phyloP scores from a whole-genome alignment of 2,797 vertebrate genomes.

The Anas capensis region DNA sequence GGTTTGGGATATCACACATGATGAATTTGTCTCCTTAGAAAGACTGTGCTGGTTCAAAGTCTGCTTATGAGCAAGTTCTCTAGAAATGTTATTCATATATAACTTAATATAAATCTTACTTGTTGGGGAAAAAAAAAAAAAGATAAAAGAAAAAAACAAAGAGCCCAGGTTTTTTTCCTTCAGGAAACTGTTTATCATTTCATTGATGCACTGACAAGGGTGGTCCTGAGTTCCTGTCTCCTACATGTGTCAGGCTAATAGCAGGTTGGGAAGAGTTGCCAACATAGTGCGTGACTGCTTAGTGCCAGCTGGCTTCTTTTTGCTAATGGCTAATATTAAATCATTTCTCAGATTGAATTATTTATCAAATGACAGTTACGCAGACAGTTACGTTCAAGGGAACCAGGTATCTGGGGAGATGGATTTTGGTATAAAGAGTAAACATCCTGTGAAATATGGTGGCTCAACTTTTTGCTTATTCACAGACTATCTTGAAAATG shows the following conservation, averaged over 20 bases:
- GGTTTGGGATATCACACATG: accelerated
- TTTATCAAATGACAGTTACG: not conserved
- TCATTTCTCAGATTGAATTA: not conserved
- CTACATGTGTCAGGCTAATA: not conserved
- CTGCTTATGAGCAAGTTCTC: not conserved
- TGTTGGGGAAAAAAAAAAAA: not conserved
- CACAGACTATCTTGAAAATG: not conserved
- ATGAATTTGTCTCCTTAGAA: not conserved
- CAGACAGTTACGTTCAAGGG: not conserved
- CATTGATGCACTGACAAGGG: not conserved
- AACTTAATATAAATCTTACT: not conserved
- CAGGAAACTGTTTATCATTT: not conserved
- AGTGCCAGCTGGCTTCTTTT: not conserved
- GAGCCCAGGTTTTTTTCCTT: not conserved
- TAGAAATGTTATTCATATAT: not conserved
- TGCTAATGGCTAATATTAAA: not conserved
- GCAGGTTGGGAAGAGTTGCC: not conserved
- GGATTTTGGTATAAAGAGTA: not conserved
- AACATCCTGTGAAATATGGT: not conserved
- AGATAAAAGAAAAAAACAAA: not conserved
- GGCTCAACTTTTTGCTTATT: not conserved
- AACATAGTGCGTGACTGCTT: not conserved
- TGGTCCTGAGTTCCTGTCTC: not conserved
- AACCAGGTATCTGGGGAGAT: not conserved
- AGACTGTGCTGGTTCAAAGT: not conserved